Conservation (phyloP, 2,113 vertebrate genomes). For the Poeciliopsis turrubarensis region DNA sequence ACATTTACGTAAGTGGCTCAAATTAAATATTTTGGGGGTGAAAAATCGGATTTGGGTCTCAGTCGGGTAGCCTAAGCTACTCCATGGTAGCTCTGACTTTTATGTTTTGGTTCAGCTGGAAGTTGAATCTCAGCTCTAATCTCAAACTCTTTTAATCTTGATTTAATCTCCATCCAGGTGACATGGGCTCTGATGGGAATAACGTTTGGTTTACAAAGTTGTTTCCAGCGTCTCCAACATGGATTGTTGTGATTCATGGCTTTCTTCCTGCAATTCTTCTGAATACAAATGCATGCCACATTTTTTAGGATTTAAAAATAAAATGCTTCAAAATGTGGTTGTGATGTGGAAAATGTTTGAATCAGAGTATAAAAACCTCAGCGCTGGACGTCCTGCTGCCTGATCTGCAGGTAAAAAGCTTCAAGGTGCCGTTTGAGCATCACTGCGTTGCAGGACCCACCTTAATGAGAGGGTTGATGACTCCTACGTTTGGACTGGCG, state of each 20-base stretch:
- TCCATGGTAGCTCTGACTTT: not conserved
- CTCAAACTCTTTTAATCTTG: not conserved
- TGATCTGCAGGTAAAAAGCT: not conserved
- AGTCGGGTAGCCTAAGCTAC: not conserved
- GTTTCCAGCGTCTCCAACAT: too few relatives aligned
- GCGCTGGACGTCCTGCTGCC: too few relatives aligned
- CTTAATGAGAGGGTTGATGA: conserved; percentile 98
- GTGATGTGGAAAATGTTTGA: not conserved
- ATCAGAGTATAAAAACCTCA: not conserved
- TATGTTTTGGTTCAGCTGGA: not conserved
- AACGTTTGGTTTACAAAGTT: too few relatives aligned
- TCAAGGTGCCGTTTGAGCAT: not conserved
- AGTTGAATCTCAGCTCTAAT: not conserved
- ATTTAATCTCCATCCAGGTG: not conserved
- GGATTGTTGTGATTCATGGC: too few relatives aligned
- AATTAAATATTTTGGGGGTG: too few relatives aligned
- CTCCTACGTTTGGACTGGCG: conserved; percentile 95
- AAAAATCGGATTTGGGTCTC: too few relatives aligned
- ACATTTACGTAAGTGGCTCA: too few relatives aligned
- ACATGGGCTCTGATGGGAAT: too few relatives aligned
- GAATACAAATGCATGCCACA: too few relatives aligned
- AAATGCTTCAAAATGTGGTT: too few relatives aligned
- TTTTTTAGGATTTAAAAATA: too few relatives aligned
- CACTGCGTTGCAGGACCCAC: conserved; percentile 76
- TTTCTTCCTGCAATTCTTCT: too few relatives aligned